These are phyloP conservation scores for Xerus inauris DNA, from an alignment of 2,113 vertebrate species.

Conservation along the genomic window DNA sequence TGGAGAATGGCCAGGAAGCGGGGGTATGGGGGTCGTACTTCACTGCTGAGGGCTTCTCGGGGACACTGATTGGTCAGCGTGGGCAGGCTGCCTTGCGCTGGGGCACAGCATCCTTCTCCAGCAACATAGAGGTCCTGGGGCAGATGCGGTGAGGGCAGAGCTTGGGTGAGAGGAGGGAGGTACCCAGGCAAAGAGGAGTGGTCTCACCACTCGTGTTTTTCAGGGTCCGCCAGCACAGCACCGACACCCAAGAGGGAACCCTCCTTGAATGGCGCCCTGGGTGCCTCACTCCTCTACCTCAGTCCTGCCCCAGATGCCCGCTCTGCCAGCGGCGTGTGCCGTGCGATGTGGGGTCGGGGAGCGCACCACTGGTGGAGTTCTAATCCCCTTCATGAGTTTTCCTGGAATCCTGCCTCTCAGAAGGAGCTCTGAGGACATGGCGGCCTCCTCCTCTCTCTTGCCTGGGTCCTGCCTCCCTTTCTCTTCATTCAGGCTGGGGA, in stretches of 20 bases:
- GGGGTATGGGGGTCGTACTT: no score
- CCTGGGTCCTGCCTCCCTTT: background rate
- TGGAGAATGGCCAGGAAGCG: background rate
- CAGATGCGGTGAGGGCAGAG: background rate
- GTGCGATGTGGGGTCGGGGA: background rate
- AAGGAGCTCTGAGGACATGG: fast-evolving
- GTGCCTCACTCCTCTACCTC: fast-evolving
- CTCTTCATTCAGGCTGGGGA: background rate
- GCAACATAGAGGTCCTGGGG: background rate
- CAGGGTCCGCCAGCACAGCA: fast-evolving
- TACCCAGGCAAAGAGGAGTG: background rate
- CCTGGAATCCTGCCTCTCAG: background rate
- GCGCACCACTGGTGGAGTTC: background rate
- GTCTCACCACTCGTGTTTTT: no score
- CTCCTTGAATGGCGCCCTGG: no score
- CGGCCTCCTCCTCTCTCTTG: background rate
- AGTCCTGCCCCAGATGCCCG: no score
- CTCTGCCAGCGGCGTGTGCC: background rate
- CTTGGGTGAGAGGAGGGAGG: fast-evolving
- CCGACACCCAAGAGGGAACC: no score
- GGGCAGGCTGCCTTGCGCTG: no score
- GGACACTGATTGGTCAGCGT: no score
- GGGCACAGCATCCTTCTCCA: background rate
- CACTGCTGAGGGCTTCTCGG: background rate
- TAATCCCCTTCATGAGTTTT: background rate